phyloP scores from a whole-genome alignment of 92 coral and sea anemone species.

The Paragorgia papillata region DNA sequence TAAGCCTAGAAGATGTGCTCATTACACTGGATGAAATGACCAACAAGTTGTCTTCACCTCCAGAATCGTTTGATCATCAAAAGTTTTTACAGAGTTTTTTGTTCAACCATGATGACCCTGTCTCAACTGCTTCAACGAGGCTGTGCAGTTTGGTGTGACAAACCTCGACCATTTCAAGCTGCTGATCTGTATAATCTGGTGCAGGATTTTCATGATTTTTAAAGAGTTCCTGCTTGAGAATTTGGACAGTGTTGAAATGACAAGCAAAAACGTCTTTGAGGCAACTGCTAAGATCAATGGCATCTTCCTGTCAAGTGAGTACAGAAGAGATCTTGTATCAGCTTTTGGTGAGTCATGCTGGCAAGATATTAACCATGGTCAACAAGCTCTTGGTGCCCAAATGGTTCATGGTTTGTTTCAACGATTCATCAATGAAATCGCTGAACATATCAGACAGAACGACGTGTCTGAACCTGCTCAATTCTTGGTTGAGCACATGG shows the following conservation, averaged over 20 bases:
- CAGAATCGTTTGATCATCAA: slow-evolving; percentile 3
- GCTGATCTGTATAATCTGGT: slow-evolving; percentile 16
- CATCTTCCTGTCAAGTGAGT: slow-evolving; percentile 17
- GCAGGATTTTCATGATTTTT: slow-evolving; percentile 17
- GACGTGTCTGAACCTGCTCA: slow-evolving; percentile 20
- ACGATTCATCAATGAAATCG: slow-evolving; percentile 8
- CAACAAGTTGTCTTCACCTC: slow-evolving; percentile 14
- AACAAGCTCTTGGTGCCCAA: slow-evolving; percentile 7
- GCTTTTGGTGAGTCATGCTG: slow-evolving; percentile 13
- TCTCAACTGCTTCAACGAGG: slow-evolving; percentile 1
- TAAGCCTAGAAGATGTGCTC: slow-evolving; percentile 16
- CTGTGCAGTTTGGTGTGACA: neutral
- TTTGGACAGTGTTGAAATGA: slow-evolving; percentile 20
- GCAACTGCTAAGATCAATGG: slow-evolving; percentile 12
- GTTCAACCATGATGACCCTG: slow-evolving; percentile 15
- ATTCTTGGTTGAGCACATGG: slow-evolving; percentile 30
- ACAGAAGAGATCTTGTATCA: slow-evolving; percentile 10
- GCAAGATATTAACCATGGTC: slow-evolving; percentile 8
- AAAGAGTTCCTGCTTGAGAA: slow-evolving; percentile 20
- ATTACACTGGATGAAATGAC: slow-evolving; percentile 6
- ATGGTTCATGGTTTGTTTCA: slow-evolving; percentile 7
- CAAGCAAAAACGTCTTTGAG: slow-evolving; percentile 9
- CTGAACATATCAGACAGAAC: neutral
- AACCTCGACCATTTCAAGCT: slow-evolving; percentile 17
- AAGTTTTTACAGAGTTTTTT: slow-evolving; percentile 8